Evolutionary conservation across 2,797 vertebrate species (phyloP), one percentile per base, ranked within the genome.

Genomic region (Cephalopachus bancanus): DNA sequence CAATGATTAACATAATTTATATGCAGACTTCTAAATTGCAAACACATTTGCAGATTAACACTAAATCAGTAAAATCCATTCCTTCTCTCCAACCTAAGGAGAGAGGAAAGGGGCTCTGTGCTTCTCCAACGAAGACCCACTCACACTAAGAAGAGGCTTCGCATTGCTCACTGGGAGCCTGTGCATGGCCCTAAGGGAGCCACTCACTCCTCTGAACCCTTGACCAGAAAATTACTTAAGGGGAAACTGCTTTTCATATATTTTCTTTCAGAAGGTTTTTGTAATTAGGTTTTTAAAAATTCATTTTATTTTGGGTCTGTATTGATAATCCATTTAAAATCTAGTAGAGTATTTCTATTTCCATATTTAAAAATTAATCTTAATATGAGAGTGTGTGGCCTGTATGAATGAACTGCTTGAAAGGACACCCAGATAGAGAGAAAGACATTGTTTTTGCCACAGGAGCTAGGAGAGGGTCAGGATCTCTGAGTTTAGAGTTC

Each of bases 31-130:
- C 71, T 93, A 91, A 95, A 95, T 81, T 97, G 93, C 79, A 97
- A 95, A 87, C 88, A 89, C 89, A 94, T 93, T 96, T 83, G 86
- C 81, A 94, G 92, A 92, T 94, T 94, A 95, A 78, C 79, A 79
- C 84, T 69, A 67, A 57, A 59, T 85, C 78, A 74, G 30, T 83
- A 59, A 92, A 95, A 89, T 83, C 83, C 16, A 0, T 51, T 88
- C 62, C 37, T 69, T 10, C 72, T 95, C 83, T 94, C 75, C 75
- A 74, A 62, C 49, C 57, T 65, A 78, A 88, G 60, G 72, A 92
- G 83, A 88, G 11, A 78, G 51, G 15, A 72, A 53, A 62, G 51
- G 79, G 55, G n/a, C 30, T n/a, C 69, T 33, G n/a, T n/a, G 26
- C 12, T 51, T 84, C 59, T 20, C 59, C 62, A 64, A 6, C 14